Conservation (phyloP, 2,797 vertebrate genomes). For the Sebastiscus albofasciatus region DNA sequence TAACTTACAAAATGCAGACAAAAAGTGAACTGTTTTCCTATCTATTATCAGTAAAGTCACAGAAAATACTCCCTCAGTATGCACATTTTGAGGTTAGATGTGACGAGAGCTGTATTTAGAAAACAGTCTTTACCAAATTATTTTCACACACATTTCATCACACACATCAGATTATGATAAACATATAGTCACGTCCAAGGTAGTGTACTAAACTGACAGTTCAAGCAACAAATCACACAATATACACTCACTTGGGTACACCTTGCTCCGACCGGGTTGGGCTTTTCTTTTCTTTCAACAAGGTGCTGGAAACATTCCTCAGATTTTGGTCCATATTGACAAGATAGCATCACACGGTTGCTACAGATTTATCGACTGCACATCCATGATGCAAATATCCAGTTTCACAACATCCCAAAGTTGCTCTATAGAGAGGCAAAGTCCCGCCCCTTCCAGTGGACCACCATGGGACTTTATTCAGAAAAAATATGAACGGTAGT, state of each 20-base stretch:
- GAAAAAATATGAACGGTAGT: too few species aligned
- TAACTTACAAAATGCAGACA: background rate
- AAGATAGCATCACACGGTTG: conserved; percentile 39
- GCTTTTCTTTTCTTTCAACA: background rate
- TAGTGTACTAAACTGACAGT: background rate
- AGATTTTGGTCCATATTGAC: background rate
- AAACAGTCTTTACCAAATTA: background rate
- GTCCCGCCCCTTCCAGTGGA: too few species aligned
- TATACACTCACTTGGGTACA: background rate
- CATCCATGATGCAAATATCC: conserved; percentile 38
- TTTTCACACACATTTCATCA: background rate
- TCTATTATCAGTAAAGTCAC: background rate
- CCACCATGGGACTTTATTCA: too few species aligned
- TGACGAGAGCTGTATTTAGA: background rate
- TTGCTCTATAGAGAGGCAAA: too few species aligned
- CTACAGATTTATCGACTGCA: conserved; percentile 58
- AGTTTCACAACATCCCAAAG: conserved; percentile 1
- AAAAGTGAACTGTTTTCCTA: background rate
- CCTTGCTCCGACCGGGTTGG: background rate
- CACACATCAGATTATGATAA: background rate
- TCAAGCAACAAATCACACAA: background rate
- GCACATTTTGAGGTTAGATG: background rate
- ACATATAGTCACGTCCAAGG: background rate
- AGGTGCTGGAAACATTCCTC: background rate
- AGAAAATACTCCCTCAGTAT: background rate